Percentiles rank a stretch among this genome's conserved stretches.
Conservation (phyloP, 2,797 vertebrate genomes). For the Lemur catta region DNA sequence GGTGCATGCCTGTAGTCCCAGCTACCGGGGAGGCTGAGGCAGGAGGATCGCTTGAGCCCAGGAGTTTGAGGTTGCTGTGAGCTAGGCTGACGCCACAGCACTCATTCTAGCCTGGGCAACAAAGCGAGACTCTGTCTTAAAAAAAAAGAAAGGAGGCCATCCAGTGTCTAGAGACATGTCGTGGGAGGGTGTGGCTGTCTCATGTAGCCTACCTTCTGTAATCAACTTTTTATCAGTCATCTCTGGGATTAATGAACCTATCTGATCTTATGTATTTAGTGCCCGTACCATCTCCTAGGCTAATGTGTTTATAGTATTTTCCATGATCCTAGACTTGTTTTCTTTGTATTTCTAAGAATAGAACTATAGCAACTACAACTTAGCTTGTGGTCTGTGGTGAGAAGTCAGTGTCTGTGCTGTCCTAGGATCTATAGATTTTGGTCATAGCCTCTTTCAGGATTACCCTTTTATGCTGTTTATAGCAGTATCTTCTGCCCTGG, state of each 20-base stretch:
- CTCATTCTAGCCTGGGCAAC: too few relatives aligned
- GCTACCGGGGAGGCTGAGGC: too few relatives aligned
- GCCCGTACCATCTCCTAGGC: background rate
- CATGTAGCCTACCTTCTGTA: background rate
- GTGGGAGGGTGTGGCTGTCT: background rate
- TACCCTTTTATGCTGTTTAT: background rate
- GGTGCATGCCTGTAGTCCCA: too few relatives aligned
- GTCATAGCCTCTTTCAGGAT: background rate
- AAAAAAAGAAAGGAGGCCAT: background rate
- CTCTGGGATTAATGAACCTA: background rate
- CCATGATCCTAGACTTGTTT: background rate
- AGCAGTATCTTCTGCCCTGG: background rate
- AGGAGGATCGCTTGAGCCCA: too few relatives aligned
- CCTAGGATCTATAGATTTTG: background rate
- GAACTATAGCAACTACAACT: background rate
- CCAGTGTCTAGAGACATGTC: background rate
- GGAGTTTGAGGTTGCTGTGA: too few relatives aligned
- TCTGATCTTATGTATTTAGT: background rate
- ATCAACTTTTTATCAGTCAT: background rate
- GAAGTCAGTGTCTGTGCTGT: background rate
- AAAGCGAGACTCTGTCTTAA: too few relatives aligned
- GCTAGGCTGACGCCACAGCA: too few relatives aligned
- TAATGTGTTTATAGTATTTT: background rate
- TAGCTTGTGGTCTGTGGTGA: background rate
- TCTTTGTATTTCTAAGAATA: conserved; percentile 33